Conservation (phyloP, 2,113 vertebrate genomes). For the Cavia porcellus region DNA sequence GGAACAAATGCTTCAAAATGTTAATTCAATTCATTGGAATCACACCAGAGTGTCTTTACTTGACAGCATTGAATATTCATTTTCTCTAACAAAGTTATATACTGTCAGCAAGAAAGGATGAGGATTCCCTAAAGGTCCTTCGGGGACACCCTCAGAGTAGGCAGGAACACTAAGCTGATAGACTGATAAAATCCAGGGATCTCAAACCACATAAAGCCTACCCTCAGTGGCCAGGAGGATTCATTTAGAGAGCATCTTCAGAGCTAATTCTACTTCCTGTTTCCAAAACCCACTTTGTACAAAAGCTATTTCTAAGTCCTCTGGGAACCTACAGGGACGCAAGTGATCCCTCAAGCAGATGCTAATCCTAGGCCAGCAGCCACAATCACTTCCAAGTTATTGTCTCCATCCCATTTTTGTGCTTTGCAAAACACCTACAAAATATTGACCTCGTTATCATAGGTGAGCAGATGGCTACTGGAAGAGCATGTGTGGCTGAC, state of each 20-base stretch:
- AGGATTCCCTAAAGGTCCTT: not conserved
- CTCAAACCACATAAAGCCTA: not conserved
- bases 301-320: not conserved
- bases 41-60: not conserved
- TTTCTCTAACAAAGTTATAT: slow-evolving; percentile 28
- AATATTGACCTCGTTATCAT: not conserved
- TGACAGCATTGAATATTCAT: not conserved
- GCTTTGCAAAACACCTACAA: not conserved
- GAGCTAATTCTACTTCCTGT: not conserved
- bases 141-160: not conserved
- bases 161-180: not conserved
- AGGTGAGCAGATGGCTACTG: not conserved
- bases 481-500: not conserved
- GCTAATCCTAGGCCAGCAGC: not conserved
- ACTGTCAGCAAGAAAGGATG: not conserved
- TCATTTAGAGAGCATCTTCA: not conserved
- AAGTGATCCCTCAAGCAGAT: not conserved
- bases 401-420: not conserved
- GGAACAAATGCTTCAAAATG: not conserved
- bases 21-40: not conserved
- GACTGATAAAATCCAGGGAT: not conserved
- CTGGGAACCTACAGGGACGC: not conserved
- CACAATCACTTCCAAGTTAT: not conserved
- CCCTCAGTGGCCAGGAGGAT: not conserved
- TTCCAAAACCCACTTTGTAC: not conserved